phyloP scores from a whole-genome alignment of 2,113 vertebrate genomes.

The Ameiurus melas region DNA sequence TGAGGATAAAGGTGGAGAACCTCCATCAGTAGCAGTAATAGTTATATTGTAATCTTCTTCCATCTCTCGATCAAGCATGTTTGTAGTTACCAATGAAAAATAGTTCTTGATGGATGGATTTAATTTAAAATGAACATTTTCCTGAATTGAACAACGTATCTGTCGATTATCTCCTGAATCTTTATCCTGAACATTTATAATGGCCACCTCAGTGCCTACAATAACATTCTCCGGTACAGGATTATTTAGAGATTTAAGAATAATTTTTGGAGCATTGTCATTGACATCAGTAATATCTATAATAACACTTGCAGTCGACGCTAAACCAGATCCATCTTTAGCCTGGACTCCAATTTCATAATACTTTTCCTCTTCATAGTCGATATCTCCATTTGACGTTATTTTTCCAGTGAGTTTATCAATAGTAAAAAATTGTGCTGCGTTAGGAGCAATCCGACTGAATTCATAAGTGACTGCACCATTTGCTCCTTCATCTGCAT shows the following conservation, averaged over 20 bases:
- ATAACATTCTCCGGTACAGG: neutral
- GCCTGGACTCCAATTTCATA: neutral
- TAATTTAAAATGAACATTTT: neutral
- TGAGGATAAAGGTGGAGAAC: neutral
- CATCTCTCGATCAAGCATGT: neutral
- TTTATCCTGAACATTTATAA: slow-evolving; percentile 7
- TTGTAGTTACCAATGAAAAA: neutral
- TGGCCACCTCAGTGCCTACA: neutral
- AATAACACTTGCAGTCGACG: neutral
- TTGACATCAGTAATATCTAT: neutral
- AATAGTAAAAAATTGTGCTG: neutral
- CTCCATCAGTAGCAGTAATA: too few relatives aligned
- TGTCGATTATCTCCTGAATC: neutral
- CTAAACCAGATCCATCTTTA: neutral
- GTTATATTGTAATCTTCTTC: too few relatives aligned
- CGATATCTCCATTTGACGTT: neutral
- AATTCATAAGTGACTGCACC: neutral
- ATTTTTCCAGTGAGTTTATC: neutral
- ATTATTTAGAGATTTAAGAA: neutral
- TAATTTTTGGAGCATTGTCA: slow-evolving; percentile 8
- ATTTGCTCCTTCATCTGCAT: slow-evolving; percentile 8
- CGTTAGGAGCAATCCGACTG: neutral
- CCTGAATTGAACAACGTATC: neutral
- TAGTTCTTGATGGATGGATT: neutral
- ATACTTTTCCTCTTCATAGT: neutral